These are phyloP conservation scores for Monomorium pharaonis DNA, from an alignment of 1,140 invertebrate species.

Conservation along the genomic window DNA sequence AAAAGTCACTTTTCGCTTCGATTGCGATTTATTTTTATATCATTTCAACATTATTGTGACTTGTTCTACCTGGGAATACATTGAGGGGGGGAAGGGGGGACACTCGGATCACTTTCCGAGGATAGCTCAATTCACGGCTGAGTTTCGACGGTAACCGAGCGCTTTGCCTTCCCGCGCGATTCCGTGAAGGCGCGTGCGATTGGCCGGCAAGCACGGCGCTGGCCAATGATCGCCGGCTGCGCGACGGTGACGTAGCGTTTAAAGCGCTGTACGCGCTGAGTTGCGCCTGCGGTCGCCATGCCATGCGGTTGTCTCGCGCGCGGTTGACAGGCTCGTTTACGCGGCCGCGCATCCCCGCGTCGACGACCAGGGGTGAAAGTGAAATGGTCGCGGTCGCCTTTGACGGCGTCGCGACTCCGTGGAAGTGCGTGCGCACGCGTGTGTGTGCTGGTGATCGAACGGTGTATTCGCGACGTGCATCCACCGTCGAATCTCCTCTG, in stretches of 20 bases:
- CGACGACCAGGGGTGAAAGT: not conserved
- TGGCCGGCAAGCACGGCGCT: conserved; percentile 10
- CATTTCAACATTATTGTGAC: no score
- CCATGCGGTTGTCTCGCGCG: conserved; percentile 65
- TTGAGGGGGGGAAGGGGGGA: no score
- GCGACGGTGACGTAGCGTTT: conserved; percentile 67
- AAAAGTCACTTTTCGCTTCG: no score
- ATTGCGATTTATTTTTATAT: no score
- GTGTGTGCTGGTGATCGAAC: not conserved
- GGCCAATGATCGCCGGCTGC: not conserved
- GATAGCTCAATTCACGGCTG: no score
- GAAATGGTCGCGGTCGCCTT: not conserved
- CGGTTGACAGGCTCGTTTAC: conserved; percentile 36
- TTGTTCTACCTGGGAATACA: no score
- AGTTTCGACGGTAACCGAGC: not conserved
- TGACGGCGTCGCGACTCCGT: not conserved
- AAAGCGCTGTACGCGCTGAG: conserved; percentile 63
- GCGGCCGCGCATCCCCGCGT: not conserved
- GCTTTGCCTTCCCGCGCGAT: conserved; percentile 62
- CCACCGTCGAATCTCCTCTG: conserved; percentile 16
- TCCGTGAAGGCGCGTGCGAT: not conserved
- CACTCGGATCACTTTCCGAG: no score
- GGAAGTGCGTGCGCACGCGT: not conserved
- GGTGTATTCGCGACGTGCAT: not conserved
- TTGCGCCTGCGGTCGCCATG: conserved; percentile 67